phyloP scores from a whole-genome alignment of 2,113 vertebrate genomes.

The Ctenodactylus gundi region DNA sequence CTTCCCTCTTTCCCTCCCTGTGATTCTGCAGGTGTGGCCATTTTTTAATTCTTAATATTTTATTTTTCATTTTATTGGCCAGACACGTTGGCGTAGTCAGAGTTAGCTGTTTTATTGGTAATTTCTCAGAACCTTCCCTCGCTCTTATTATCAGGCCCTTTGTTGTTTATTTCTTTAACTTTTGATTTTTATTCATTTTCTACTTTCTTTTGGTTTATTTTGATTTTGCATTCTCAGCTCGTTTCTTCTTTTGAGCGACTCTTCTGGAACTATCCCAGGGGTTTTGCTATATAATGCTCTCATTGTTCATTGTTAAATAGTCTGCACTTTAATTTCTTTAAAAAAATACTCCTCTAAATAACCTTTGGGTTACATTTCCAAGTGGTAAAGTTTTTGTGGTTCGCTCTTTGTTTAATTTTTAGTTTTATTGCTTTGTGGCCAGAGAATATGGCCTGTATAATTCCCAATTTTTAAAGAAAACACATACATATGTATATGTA shows the following conservation, averaged over 20 bases:
- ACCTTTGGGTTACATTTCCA: conserved; percentile 52
- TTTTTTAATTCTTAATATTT: conserved; percentile 26
- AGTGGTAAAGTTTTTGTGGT: conserved; percentile 49
- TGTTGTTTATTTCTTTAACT: conserved; percentile 37
- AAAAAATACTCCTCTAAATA: conserved; percentile 51
- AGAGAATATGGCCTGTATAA: conserved; percentile 45
- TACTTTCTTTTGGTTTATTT: conserved; percentile 20
- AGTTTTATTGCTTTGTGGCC: conserved; percentile 59
- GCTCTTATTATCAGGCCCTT: conserved; percentile 35
- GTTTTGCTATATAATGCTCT: background rate
- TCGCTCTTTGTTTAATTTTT: conserved; percentile 66
- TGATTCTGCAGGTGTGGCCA: background rate
- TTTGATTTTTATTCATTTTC: conserved; percentile 44
- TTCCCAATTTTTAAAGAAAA: conserved; percentile 52
- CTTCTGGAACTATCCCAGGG: conserved; percentile 2
- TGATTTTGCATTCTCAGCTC: background rate
- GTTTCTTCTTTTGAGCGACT: conserved; percentile 15
- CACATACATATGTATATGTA: too few relatives aligned
- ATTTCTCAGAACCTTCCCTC: conserved; percentile 35
- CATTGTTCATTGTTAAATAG: conserved; percentile 65
- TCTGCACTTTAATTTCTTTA: conserved; percentile 52
- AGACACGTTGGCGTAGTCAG: background rate
- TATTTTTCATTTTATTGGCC: conserved; percentile 29
- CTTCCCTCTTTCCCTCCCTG: background rate
- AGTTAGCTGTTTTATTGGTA: background rate